Conservation (phyloP, 2,113 vertebrate genomes). For the Pterocles orientalis region DNA sequence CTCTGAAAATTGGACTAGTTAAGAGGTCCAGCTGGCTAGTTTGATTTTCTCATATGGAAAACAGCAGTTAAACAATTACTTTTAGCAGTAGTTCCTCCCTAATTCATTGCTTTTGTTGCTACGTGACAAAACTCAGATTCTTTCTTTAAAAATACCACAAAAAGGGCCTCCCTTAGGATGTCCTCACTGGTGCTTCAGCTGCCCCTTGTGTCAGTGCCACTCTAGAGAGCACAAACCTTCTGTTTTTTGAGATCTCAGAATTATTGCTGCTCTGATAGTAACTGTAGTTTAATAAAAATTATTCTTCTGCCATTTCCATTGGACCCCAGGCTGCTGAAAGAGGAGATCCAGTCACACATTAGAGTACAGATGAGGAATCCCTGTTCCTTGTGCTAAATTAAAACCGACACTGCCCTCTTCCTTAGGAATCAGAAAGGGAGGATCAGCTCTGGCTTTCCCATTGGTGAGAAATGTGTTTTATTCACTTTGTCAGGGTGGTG, state of each 20-base stretch:
- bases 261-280: not conserved
- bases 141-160: not conserved
- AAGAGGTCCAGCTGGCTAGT: not conserved
- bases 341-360: not conserved
- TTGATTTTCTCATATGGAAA: not conserved
- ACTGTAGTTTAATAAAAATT: not conserved
- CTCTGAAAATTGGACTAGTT: not conserved
- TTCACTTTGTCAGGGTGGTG: not conserved
- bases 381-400: not conserved
- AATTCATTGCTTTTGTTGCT: not conserved
- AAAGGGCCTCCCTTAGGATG: not conserved
- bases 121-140: not conserved
- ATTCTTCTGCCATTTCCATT: not conserved
- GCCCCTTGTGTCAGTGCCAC: not conserved
- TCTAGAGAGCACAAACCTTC: not conserved
- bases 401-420: constrained; percentile 1
- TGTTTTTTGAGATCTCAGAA: not conserved
- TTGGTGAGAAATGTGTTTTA: not conserved
- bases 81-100: not conserved
- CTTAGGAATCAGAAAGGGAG: not conserved
- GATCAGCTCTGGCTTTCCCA: not conserved
- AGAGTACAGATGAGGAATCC: not conserved
- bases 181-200: not conserved
- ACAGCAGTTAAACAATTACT: not conserved
- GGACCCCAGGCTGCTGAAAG: not conserved